Evolutionary conservation across 1,140 invertebrate species (phyloP), one percentile per base, ranked within the genome.

Genomic region (Platyscapa corneri): DNA sequence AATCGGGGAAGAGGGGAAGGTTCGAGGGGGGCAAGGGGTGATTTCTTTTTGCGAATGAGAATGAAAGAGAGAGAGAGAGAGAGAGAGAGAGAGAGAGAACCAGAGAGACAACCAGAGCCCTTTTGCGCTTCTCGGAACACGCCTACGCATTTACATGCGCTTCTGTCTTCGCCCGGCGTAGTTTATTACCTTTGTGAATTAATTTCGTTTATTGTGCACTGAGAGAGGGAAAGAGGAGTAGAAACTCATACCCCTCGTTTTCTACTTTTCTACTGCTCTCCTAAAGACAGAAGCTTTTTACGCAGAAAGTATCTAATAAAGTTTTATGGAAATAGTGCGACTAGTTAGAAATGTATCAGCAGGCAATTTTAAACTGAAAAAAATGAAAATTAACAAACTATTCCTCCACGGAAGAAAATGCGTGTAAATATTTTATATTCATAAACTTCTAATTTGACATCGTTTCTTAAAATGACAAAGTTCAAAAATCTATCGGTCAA

Each of bases 121-220:
- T 67, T 70, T 70, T 77, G 76, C 75, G 30, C 67, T 85, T 82
- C 84, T 85, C 18, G 84, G 78, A 85, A 85, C 72, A 82, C 84
- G 70, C 84, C 84, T 85, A 85, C 78, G 79, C 83, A 53, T 60
- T 75, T 78, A 34, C 75, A 64, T 67, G 75, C 83, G 65, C 77
- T 84, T 74, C 77, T 80, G 83, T 84, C 64, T 72, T 79, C 67
- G 74, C 83, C 76, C 80, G 18, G n/a, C 64, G 60, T 74, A 27
- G 18, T 84, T 84, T 84, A 84, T 84, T 74, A 77, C 76, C 65
- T 79, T 74, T 74, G 74, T 87, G 65, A 77, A 85, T 84, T 79
- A 88, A 88, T 89, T 88, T 87, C 80, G 84, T 64, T 70, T 86
- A 87, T 88, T 80, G 84, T 78, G 82, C 84, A 80, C 87, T 77